Evolutionary conservation across 23 tunicate species (phyloP).

Genomic region (Halocynthia aurantium): DNA sequence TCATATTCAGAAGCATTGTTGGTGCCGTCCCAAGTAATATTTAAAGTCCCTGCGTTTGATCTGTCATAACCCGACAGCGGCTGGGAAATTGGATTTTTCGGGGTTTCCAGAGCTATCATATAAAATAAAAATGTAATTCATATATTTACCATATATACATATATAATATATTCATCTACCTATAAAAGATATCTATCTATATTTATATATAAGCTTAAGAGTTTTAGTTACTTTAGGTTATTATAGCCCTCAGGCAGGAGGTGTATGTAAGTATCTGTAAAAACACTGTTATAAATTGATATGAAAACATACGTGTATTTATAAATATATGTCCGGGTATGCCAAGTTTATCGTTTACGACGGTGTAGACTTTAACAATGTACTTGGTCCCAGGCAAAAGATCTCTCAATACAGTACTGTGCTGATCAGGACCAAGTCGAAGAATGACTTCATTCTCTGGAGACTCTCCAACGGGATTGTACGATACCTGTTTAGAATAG

Average conservation of each 20-base stretch:
- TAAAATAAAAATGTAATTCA: not conserved
- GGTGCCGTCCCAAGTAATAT: constrained; percentile 12
- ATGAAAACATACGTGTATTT: constrained; percentile 10
- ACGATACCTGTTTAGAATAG: constrained; percentile 1
- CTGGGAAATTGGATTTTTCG: not conserved
- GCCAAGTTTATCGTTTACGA: constrained; percentile 4
- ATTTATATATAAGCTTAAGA: no score
- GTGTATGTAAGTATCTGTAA: not conserved
- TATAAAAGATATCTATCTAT: no score
- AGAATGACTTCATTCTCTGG: not conserved
- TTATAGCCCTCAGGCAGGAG: no score
- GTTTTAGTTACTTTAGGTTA: no score
- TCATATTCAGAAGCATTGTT: constrained; percentile 19
- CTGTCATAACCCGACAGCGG: not conserved
- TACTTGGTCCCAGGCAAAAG: constrained; percentile 15
- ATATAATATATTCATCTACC: not conserved
- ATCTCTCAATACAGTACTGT: not conserved
- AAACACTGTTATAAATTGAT: not conserved
- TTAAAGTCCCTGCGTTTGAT: not conserved
- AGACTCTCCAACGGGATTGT: constrained; percentile 6
- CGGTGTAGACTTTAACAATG: constrained; percentile 7
- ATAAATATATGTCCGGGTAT: not conserved
- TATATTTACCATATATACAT: not conserved
- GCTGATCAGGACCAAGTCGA: not conserved
- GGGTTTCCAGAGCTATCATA: constrained; percentile 10